Evolutionary conservation across 2,888 invertebrate genomes (phyloP).

Genomic region (Coenonympha glycerion): DNA sequence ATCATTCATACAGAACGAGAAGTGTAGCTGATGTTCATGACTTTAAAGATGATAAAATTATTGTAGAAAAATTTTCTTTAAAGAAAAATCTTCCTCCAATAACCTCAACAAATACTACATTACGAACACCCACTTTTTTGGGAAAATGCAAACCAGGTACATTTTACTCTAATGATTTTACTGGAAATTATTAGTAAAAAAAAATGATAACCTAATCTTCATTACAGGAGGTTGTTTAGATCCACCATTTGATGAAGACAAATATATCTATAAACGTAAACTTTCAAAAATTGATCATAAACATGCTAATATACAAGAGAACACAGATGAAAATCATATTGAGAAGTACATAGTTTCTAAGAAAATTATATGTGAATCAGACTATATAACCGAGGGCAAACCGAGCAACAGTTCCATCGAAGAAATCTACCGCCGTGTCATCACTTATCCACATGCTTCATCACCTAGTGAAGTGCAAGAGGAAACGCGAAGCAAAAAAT

Average conservation of each 20-base stretch:
- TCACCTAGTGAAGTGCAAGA: constrained; percentile 29
- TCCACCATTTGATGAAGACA: constrained; percentile 61
- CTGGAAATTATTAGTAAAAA: not conserved
- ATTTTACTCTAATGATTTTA: no score
- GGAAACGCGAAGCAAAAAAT: constrained; percentile 4
- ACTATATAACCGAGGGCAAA: not conserved
- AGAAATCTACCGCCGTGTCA: constrained; percentile 29
- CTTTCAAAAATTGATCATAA: not conserved
- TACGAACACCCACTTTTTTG: constrained; percentile 40
- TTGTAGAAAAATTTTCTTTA: constrained; percentile 31
- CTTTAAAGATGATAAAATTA: constrained; percentile 2
- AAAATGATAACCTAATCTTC: constrained; percentile 2
- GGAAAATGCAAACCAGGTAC: constrained; percentile 66
- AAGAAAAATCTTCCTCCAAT: constrained; percentile 33
- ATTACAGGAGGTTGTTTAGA: constrained; percentile 62
- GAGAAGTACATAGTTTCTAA: not conserved
- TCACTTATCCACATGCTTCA: constrained; percentile 48
- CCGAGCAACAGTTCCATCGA: constrained; percentile 6
- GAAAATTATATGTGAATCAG: not conserved
- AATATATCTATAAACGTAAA: constrained; percentile 44
- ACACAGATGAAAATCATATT: not conserved
- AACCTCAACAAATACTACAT: constrained; percentile 19
- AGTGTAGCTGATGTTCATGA: constrained; percentile 29
- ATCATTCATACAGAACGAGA: constrained; percentile 29
- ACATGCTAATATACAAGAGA: constrained; percentile 1